Evolutionary conservation across 2,888 invertebrate genomes (phyloP).

Genomic region (Podotricha telesiphe): DNA sequence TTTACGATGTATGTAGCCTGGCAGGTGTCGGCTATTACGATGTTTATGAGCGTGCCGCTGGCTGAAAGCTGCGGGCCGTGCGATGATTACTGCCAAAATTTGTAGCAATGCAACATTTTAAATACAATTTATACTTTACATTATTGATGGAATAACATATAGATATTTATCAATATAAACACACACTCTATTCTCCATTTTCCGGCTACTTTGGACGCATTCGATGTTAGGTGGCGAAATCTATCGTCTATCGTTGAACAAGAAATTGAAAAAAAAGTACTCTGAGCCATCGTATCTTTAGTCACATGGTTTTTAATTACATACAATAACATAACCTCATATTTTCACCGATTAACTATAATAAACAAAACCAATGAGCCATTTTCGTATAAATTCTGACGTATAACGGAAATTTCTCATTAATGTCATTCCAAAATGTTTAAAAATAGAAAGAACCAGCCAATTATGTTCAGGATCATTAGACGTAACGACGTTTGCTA

Average conservation of each 20-base stretch:
- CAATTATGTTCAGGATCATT: conserved; percentile 26
- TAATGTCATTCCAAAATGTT: neutral
- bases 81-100: conserved; percentile 13
- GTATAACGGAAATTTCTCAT: neutral
- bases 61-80: conserved; percentile 15
- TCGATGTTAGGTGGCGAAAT: too few relatives aligned
- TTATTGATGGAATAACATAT: too few relatives aligned
- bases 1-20: conserved; percentile 15
- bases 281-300: too few relatives aligned
- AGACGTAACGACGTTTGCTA: conserved; percentile 16
- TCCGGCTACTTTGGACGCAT: too few relatives aligned
- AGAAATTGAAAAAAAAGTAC: too few relatives aligned
- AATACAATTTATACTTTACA: too few relatives aligned
- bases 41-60: conserved; percentile 17
- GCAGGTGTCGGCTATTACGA: conserved; percentile 23
- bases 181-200: too few relatives aligned
- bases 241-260: too few relatives aligned
- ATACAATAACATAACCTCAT: too few relatives aligned
- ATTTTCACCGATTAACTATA: neutral
- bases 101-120: neutral
- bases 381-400: neutral
- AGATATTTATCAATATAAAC: too few relatives aligned
- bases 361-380: neutral
- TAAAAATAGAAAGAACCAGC: conserved; percentile 6
- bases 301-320: too few relatives aligned